A percentile compares a stretch with the other conserved stretches of the same genome.
These are phyloP conservation scores for Rapana venosa DNA, from an alignment of 2,888 invertebrate species.

Conservation along the genomic window DNA sequence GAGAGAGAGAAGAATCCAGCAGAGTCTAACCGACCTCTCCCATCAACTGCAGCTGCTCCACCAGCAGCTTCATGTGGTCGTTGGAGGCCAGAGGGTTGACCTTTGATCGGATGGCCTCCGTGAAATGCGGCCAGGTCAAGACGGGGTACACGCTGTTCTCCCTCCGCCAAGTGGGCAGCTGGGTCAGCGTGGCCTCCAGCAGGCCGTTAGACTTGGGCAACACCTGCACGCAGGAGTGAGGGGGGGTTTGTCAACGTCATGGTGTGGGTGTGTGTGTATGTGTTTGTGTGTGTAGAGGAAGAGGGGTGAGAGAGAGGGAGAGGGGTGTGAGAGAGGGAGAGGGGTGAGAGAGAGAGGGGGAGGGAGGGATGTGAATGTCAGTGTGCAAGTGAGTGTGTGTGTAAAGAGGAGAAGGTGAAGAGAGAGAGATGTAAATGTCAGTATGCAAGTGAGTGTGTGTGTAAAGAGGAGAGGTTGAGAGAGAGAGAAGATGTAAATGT, in stretches of 20 bases:
- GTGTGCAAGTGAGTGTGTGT: background rate
- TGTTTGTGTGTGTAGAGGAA: background rate
- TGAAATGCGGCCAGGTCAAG: conserved; percentile 82
- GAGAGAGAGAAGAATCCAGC: background rate
- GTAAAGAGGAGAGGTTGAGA: no score
- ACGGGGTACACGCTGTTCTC: conserved; percentile 83
- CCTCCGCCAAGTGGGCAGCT: conserved; percentile 81
- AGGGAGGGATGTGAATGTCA: no score
- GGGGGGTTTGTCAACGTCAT: background rate
- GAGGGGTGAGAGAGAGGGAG: no score
- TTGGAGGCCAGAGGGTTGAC: conserved; percentile 85
- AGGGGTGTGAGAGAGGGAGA: no score
- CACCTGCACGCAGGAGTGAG: conserved; percentile 72
- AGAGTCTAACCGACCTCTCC: conserved; percentile 81
- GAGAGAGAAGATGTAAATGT: no score
- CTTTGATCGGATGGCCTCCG: conserved; percentile 81
- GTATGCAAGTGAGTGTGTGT: no score
- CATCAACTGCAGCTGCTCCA: conserved; percentile 83
- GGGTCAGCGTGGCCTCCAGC: conserved; percentile 81
- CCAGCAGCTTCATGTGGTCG: conserved; percentile 83
- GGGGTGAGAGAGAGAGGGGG: no score
- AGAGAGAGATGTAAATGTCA: no score
- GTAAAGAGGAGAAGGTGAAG: background rate
- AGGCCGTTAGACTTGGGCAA: conserved; percentile 82
- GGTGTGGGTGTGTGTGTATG: background rate